Evolutionary conservation across 2,797 vertebrate genomes (phyloP), one percentile per base, ranked within the genome.

Genomic region (Manis javanica): DNA sequence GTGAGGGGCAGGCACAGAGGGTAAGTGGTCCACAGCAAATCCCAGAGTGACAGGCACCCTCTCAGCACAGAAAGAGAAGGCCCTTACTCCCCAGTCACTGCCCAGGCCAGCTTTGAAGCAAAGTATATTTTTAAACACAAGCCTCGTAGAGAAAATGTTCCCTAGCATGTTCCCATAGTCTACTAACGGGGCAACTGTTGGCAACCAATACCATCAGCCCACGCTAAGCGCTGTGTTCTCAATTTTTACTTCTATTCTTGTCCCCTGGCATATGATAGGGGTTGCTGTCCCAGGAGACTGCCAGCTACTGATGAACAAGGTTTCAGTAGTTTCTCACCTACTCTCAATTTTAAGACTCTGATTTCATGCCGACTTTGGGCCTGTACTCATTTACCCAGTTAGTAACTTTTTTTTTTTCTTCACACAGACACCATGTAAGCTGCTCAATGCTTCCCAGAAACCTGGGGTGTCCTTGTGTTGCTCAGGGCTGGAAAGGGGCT

Each of bases 71-170:
- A 77, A 18, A 24, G 31, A 15, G 81, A 34, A 74, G 49, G 29
- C 71, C 39, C 31, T 46, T 21, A 26, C 31, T 31, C 69, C 39
- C 63, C 49, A 4, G 49, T 55, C 31, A 29, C 42, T 12, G 46
- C 72, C 82, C 0, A 0, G 12, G 72, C 46, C 37, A 74, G 61
- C 94, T 90, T 37, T 57, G 93, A 84, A 94, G 89, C 86, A 72
- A 90, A 95, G 63, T 19, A 0, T 74, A 89, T 89, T 94, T 97
- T 96, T 95, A 92, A 97, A 95, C 59, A 79, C 69, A 77, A 68
- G 64, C 53, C 74, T 86, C 2, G 0, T 15, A 78, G 68, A 94
- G 91, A 93, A 87, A 94, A 90, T 46, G 57, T 66, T 87, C 72
- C 39, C 75, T 39, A 7, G 3, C 53, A 0, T 37, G 83, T 95